phyloP scores from a whole-genome alignment of 2,113 vertebrate genomes.

The Rhinopomastus cyanomelas region DNA sequence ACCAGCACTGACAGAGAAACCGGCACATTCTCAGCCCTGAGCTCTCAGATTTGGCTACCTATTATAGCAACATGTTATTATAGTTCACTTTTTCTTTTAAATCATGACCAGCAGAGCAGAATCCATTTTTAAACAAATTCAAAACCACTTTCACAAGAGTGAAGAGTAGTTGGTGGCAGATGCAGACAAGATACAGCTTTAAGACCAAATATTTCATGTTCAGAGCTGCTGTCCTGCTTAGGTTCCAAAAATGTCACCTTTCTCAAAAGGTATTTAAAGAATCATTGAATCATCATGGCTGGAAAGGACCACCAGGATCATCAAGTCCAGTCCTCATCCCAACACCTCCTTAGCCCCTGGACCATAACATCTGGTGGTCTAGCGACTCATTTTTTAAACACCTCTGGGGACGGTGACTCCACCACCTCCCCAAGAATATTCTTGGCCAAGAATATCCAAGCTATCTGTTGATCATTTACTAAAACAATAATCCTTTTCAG shows the following conservation, averaged over 20 bases:
- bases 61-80: not conserved
- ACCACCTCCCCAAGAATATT: too few relatives aligned
- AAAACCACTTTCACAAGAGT: not conserved
- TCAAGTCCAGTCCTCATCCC: too few relatives aligned
- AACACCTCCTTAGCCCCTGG: too few relatives aligned
- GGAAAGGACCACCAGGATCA: too few relatives aligned
- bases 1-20: not conserved
- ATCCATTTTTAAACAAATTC: not conserved
- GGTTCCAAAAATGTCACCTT: not conserved
- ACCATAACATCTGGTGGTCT: too few relatives aligned
- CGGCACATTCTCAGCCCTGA: not conserved
- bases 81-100: not conserved
- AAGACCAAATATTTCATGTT: not conserved
- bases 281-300: too few relatives aligned
- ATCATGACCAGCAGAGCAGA: not conserved
- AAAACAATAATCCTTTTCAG: not conserved
- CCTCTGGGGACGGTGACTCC: too few relatives aligned
- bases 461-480: not conserved
- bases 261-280: not conserved
- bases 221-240: not conserved
- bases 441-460: not conserved
- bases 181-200: not conserved
- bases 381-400: too few relatives aligned
- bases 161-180: not conserved
- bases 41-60: not conserved